These are phyloP conservation scores for Corythoichthys haematopterus DNA, from an alignment of 2,113 vertebrate genomes.

Conservation along the genomic window DNA sequence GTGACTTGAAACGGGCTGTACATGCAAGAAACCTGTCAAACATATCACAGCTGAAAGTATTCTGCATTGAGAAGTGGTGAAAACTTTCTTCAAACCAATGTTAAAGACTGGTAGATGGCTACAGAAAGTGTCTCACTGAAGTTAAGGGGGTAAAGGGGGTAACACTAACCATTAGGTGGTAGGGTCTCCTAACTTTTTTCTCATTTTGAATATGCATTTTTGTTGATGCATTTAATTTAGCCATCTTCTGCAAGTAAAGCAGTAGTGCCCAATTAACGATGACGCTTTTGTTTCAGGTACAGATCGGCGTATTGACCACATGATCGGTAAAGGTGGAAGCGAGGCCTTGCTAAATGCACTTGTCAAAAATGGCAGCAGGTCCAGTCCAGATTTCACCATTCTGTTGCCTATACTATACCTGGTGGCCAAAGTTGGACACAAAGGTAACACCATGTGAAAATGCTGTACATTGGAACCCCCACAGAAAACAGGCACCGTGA, in stretches of 20 bases:
- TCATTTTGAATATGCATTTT: too few relatives aligned
- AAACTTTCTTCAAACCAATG: too few relatives aligned
- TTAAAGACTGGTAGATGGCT: too few relatives aligned
- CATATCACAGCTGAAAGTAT: too few relatives aligned
- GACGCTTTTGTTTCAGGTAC: conserved; percentile 70
- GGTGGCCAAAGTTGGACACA: conserved; percentile 83
- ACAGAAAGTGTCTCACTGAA: too few relatives aligned
- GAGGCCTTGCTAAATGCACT: conserved; percentile 83
- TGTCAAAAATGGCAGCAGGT: conserved; percentile 42
- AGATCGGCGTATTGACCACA: conserved; percentile 77
- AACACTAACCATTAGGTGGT: too few relatives aligned
- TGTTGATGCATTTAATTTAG: not conserved
- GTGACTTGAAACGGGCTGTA: too few relatives aligned
- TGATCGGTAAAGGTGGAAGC: conserved; percentile 88
- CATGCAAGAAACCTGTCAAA: too few relatives aligned
- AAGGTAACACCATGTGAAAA: conserved; percentile 73
- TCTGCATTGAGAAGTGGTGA: too few relatives aligned
- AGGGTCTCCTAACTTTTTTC: too few relatives aligned
- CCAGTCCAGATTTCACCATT: conserved; percentile 63
- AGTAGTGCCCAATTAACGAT: not conserved
- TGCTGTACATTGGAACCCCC: not conserved
- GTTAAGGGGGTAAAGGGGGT: too few relatives aligned
- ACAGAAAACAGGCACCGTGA: not conserved
- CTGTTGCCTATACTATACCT: conserved; percentile 81
- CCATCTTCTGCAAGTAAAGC: not conserved